Base-by-base conservation (phyloP, 2,888 invertebrate genomes). In the Petrolisthes cinctipes region DNA sequence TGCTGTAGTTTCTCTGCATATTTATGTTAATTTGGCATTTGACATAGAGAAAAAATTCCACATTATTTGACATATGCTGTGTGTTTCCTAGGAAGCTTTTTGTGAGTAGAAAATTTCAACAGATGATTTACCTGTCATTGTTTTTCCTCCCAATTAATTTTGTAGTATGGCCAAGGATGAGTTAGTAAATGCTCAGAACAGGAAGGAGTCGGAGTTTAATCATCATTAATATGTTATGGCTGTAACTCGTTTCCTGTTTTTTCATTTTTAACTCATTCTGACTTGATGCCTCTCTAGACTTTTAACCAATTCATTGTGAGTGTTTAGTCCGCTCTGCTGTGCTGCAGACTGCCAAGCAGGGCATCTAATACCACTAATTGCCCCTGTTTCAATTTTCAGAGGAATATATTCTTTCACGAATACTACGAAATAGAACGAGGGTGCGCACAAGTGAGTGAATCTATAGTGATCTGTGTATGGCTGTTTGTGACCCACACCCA, bases 321-420 rank as follows among this genome's bases (percentile, higher is more conserved):
- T 68, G 66, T 75, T 51, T 56, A 76, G 53, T 83, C 82, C 82
- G 78, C 75, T 78, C 75, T 86, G 53, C 57, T n/a, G 20, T 78
- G 54, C 75, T 51, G 61, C 76, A 11, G 84, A 66, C n/a, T 53
- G 37, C 57, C 20, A 81, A 66, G 82, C 80, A 79, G 73, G 76
- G 76, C 80, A 68, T 84, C 85, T 88, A 85, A 84, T 84, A 82
- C 85, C 85, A 88, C 88, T 88, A 88, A 88, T 84, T 66, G 56
- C 71, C 83, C 51, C 81, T 80, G 75, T 88, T 88, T 85, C 82
- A 82, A 85, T 82, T 85, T 88, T 85, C 89, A 89, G 89, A 85
- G 89, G 87, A 89, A 89, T 87, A 89, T 89, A 86, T 89, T 89
- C 86, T 89, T 89, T 87, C 89, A 89, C 89, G 87, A 87, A 82